Conservation (phyloP, 2,113 vertebrate species). For the Theristicus caerulescens region DNA sequence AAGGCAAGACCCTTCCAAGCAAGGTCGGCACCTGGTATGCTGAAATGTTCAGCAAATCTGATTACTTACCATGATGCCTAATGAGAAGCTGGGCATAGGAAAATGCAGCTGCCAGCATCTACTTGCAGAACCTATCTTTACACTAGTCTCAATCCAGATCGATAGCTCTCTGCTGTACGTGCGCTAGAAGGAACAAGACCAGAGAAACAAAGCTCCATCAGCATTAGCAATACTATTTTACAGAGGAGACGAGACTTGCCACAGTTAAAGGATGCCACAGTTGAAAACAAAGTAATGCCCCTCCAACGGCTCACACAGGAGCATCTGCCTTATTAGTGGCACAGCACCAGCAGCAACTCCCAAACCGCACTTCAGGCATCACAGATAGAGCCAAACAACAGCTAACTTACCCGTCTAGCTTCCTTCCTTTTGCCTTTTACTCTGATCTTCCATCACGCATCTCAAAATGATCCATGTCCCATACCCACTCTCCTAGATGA, state of each 20-base stretch:
- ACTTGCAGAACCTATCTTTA: neutral
- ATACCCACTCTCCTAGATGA: neutral
- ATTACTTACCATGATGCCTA: neutral
- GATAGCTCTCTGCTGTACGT: neutral
- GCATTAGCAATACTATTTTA: neutral
- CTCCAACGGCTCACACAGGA: neutral
- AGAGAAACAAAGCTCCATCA: neutral
- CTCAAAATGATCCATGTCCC: neutral
- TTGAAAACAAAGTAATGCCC: neutral
- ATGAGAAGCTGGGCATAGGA: neutral
- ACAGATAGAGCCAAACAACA: neutral
- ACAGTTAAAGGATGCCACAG: neutral
- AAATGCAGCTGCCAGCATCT: neutral
- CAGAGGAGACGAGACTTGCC: neutral
- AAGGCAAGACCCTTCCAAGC: neutral
- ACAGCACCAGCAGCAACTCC: neutral
- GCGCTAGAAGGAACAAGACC: neutral
- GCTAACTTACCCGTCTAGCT: neutral
- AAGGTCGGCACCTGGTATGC: neutral
- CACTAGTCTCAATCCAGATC: neutral
- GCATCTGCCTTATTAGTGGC: neutral
- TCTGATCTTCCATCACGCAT: neutral
- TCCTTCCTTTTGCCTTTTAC: neutral
- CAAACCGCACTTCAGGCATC: neutral
- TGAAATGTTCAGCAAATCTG: neutral